Evolutionary conservation across 2,797 vertebrate genomes (phyloP), one percentile per base, ranked within the genome.

Genomic region (Alcedo quadribrachys): DNA sequence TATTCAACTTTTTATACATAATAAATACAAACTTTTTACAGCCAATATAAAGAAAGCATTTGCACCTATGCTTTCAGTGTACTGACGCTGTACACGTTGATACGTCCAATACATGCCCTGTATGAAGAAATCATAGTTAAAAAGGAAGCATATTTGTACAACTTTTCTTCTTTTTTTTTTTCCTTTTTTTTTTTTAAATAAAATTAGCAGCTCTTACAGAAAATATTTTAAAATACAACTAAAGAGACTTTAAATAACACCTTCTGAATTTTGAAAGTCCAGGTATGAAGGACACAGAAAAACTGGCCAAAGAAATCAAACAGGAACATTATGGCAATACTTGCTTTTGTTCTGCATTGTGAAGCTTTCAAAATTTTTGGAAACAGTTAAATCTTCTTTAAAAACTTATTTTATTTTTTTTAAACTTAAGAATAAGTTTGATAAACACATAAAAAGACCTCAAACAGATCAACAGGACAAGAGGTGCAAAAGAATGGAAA

Each of bases 11-110:
- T 99, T 98, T 99, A 98, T 99, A 99, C 98, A 99, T 99, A 99
- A 99, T 99, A 99, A 99, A 99, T 99, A 99, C 99, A 99, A 99
- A 99, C 98, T 98, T 99, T 98, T 98, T 99, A 99, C 98, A 99
- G 98, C 98, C 99, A 98, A 98, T 98, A 98, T 98, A 99, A 99
- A 98, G 98, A 98, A 98, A 98, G 98, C 98, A 97, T 97, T 96
- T 95, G 98, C 98, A 98, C 96, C 97, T 92, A 95, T 97, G 96
- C 98, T 97, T 96, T 98, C 97, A 92, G 96, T 66, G 98, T 98
- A 98, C 96, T 95, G 97, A 98, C 97, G 95, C 97, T 97, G 97
- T 98, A 98, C 98, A 95, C 15, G 76, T 92, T 93, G 97, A 93
- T 22, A 91, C 33, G 87, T 81, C 87, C 81, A 70, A 94, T 97